These are phyloP conservation scores for Sphaerophoria rueppellii DNA, from an alignment of 2,888 invertebrate species.

Conservation along the genomic window DNA sequence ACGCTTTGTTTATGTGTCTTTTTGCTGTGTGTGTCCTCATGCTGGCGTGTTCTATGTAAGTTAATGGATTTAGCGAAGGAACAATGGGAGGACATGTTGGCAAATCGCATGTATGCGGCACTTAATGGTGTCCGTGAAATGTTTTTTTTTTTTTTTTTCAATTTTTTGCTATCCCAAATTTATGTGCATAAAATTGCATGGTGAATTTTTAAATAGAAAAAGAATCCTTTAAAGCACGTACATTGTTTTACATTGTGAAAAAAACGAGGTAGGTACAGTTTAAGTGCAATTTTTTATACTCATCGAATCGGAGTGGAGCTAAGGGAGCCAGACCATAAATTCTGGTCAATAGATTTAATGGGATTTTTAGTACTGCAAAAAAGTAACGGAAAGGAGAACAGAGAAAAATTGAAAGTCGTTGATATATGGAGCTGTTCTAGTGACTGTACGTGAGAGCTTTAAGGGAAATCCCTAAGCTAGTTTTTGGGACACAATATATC, in stretches of 20 bases:
- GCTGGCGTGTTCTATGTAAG: background rate
- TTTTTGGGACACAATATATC: too few relatives aligned
- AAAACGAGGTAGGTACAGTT: background rate
- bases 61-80: constrained; percentile 52
- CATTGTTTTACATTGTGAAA: too few relatives aligned
- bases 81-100: constrained; percentile 58
- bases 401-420: too few relatives aligned
- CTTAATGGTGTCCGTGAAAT: constrained; percentile 55
- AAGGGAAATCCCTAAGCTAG: too few relatives aligned
- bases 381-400: too few relatives aligned
- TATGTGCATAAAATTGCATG: constrained; percentile 24
- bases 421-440: too few relatives aligned
- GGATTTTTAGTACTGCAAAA: constrained; percentile 21
- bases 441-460: too few relatives aligned
- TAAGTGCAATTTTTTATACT: constrained; percentile 26
- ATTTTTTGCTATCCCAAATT: background rate
- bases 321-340: background rate
- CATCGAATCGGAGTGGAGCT: too few relatives aligned
- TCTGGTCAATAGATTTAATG: constrained; percentile 29
- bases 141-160: background rate
- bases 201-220: background rate
- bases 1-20: constrained; percentile 28
- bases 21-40: background rate
- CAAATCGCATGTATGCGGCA: constrained; percentile 59
- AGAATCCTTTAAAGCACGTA: too few relatives aligned